Evolutionary conservation across 2,797 vertebrate genomes (phyloP).

Genomic region (Lacerta bilineata): DNA sequence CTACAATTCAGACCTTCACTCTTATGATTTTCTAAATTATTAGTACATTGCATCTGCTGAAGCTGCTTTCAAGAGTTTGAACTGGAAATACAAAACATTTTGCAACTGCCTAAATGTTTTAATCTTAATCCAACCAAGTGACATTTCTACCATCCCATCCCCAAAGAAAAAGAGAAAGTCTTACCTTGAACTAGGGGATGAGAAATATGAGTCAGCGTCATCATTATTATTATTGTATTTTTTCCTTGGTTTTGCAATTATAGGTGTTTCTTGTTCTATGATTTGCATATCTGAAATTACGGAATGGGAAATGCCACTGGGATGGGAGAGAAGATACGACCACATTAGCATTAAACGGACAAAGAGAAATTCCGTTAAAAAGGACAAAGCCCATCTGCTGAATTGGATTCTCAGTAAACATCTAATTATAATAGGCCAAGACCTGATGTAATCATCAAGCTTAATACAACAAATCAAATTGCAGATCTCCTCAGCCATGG

Average conservation of each 20-base stretch:
- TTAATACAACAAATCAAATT: background rate
- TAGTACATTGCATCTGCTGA: background rate
- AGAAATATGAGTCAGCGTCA: conserved; percentile 78
- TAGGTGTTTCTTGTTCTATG: conserved; percentile 92
- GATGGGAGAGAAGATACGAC: conserved; percentile 31
- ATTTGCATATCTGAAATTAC: conserved; percentile 93
- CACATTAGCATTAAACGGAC: conserved; percentile 44
- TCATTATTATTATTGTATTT: conserved; percentile 84
- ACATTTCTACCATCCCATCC: too few relatives aligned
- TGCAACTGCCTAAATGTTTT: background rate
- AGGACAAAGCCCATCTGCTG: background rate
- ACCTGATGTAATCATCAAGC: background rate
- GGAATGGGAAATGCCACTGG: conserved; percentile 93
- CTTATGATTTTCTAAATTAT: background rate
- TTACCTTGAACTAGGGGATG: conserved; percentile 82
- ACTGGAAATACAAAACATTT: background rate
- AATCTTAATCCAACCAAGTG: background rate
- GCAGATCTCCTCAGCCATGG: background rate
- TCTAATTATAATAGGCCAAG: background rate
- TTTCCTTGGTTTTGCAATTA: conserved; percentile 77
- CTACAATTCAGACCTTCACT: background rate
- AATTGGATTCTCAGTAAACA: conserved; percentile 28
- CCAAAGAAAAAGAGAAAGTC: background rate
- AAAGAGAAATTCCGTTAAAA: conserved; percentile 32
- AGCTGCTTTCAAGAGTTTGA: background rate